Evolutionary conservation across 2,113 vertebrate species (phyloP).

Genomic region (Helogale parvula): DNA sequence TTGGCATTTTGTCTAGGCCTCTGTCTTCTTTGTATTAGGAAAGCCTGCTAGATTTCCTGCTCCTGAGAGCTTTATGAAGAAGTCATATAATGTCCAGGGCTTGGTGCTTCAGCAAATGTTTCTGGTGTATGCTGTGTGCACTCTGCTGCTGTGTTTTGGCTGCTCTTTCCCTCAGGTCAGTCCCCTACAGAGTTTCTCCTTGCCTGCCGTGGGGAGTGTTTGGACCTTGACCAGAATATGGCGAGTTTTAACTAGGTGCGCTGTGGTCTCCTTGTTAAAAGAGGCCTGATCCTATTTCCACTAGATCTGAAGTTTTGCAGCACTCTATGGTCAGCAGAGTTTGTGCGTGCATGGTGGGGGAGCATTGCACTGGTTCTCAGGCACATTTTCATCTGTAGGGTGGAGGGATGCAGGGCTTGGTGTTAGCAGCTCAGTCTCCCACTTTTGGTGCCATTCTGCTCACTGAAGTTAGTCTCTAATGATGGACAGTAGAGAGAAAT

Average conservation of each 20-base stretch:
- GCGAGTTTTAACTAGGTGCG: not conserved
- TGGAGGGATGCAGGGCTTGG: not conserved
- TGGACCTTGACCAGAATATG: not conserved
- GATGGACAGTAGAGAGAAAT: not conserved
- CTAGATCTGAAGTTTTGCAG: not conserved
- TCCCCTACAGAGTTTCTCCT: not conserved
- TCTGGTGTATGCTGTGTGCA: not conserved
- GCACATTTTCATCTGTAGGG: not conserved
- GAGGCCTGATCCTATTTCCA: not conserved
- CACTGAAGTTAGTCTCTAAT: not conserved
- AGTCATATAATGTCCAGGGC: not conserved
- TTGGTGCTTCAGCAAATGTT: not conserved
- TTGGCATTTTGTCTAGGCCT: not conserved
- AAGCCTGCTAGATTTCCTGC: not conserved
- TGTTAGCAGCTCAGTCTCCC: not conserved
- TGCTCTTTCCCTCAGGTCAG: not conserved
- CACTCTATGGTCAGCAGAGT: not conserved
- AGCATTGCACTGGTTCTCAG: not conserved
- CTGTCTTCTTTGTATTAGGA: not conserved
- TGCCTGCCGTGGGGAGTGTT: not conserved
- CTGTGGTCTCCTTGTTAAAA: not conserved
- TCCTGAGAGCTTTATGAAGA: not conserved
- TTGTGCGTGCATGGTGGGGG: not conserved
- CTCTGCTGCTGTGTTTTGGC: not conserved
- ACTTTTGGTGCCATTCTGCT: not conserved